phyloP scores from a whole-genome alignment of 2,797 vertebrate species.

The Macroramphosus scolopax region DNA sequence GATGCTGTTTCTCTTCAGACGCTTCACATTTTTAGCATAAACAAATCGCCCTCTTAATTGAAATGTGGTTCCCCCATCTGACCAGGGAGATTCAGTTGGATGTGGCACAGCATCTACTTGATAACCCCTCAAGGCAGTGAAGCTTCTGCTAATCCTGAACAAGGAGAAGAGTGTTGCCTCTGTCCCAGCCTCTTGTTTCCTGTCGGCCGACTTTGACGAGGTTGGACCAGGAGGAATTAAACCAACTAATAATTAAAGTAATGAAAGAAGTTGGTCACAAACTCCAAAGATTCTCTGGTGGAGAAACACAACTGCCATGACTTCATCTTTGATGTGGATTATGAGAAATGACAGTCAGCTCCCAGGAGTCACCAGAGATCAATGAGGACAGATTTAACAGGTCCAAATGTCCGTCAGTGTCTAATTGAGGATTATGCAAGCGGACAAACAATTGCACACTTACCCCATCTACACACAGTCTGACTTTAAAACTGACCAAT shows the following conservation, averaged over 20 bases:
- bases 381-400: slow-evolving; percentile 43
- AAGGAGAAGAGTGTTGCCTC: slow-evolving; percentile 29
- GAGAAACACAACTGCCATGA: slow-evolving; percentile 24
- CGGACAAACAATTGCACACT: slow-evolving; percentile 46
- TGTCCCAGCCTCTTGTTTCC: slow-evolving; percentile 40
- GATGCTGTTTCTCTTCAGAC: slow-evolving; percentile 39
- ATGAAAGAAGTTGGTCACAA: slow-evolving; percentile 7
- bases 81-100: slow-evolving; percentile 40
- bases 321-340: slow-evolving; percentile 45
- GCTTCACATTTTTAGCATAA: too few species aligned
- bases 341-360: slow-evolving; percentile 20
- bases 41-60: too few species aligned
- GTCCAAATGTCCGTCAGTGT: slow-evolving; percentile 42
- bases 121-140: slow-evolving; percentile 51
- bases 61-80: slow-evolving; percentile 4
- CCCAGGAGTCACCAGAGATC: slow-evolving; percentile 3
- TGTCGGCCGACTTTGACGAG: slow-evolving; percentile 35
- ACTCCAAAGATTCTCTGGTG: slow-evolving; percentile 15
- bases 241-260: too few species aligned
- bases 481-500: slow-evolving; percentile 55
- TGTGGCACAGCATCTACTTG: slow-evolving; percentile 53
- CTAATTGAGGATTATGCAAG: slow-evolving; percentile 52
- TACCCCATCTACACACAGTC: slow-evolving; percentile 57
- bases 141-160: slow-evolving; percentile 55
- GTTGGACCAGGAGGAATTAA: too few species aligned